A percentile compares a stretch with the other conserved stretches of the same genome.
Evolutionary conservation across 2,888 invertebrate species (phyloP).

Genomic region (Acrobasis suavella): DNA sequence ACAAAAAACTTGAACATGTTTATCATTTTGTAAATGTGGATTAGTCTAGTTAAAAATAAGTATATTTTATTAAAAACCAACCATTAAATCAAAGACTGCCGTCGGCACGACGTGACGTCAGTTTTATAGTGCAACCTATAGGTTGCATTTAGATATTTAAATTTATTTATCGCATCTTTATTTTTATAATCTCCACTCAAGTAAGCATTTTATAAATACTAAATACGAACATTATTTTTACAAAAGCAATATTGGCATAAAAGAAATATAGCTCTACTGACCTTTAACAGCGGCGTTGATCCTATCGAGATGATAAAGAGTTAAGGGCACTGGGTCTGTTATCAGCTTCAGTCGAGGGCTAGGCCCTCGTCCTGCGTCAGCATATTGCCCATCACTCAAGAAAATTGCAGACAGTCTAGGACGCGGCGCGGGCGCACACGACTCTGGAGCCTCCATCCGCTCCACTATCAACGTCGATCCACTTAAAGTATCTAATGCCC

Average conservation of each 20-base stretch:
- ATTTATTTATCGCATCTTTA: neutral
- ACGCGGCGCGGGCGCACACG: slow-evolving; percentile 70
- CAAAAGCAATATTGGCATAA: neutral
- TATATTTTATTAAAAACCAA: no score
- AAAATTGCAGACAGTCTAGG: slow-evolving; percentile 76
- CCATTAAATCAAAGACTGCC: no score
- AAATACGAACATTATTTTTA: neutral
- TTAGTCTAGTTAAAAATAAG: no score
- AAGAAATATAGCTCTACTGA: slow-evolving; percentile 39
- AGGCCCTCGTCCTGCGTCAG: slow-evolving; percentile 53
- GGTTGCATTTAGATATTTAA: no score
- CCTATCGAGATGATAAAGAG: slow-evolving; percentile 77
- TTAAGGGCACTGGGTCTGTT: slow-evolving; percentile 78
- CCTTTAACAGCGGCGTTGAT: slow-evolving; percentile 81
- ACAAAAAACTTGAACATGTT: no score
- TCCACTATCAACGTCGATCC: slow-evolving; percentile 69
- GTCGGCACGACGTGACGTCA: no score
- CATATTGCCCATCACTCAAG: slow-evolving; percentile 61
- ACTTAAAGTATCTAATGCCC: slow-evolving; percentile 59
- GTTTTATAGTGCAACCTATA: no score
- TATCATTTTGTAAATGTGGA: no score
- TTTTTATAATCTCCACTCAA: neutral
- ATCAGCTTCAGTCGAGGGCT: slow-evolving; percentile 61
- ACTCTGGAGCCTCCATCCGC: slow-evolving; percentile 58
- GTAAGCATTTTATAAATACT: neutral